These are phyloP conservation scores for Peromyscus attwateri DNA, from an alignment of 2,797 vertebrate genomes.

Conservation along the genomic window DNA sequence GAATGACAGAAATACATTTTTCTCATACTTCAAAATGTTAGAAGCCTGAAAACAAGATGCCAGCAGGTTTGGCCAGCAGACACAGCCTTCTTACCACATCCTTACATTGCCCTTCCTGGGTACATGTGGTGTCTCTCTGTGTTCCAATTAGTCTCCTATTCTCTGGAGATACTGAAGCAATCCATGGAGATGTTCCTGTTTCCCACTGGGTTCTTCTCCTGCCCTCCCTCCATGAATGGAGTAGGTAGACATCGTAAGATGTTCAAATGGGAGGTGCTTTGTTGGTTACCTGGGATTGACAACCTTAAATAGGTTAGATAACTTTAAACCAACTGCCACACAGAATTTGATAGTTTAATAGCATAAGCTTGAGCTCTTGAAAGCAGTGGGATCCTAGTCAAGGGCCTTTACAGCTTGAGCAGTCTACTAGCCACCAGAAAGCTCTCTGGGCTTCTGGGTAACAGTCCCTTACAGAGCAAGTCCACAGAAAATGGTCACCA, in stretches of 20 bases:
- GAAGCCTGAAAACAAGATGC: neutral
- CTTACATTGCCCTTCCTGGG: neutral
- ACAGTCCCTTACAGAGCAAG: neutral
- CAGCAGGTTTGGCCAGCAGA: neutral
- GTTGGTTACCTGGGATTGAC: neutral
- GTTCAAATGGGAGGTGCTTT: neutral
- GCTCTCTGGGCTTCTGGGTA: neutral
- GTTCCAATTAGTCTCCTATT: neutral
- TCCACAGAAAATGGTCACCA: neutral
- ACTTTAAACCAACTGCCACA: neutral
- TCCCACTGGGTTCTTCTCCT: neutral
- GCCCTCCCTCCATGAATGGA: neutral
- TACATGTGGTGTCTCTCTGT: fast-evolving
- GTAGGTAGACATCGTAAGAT: neutral
- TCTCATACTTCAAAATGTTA: neutral
- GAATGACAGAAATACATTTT: neutral
- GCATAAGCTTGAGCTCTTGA: neutral
- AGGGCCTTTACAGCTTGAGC: neutral
- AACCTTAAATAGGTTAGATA: neutral
- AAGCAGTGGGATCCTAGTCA: neutral
- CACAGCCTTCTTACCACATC: neutral
- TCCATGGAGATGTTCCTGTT: neutral
- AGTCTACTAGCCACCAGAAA: neutral
- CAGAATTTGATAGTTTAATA: neutral
- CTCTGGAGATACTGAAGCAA: neutral